Percentiles rank a stretch among this genome's conserved stretches.
Evolutionary conservation across 30 jellyfish, hydroid and myxozoan genomes (phyloP).

Genomic region (Aurelia sp.): DNA sequence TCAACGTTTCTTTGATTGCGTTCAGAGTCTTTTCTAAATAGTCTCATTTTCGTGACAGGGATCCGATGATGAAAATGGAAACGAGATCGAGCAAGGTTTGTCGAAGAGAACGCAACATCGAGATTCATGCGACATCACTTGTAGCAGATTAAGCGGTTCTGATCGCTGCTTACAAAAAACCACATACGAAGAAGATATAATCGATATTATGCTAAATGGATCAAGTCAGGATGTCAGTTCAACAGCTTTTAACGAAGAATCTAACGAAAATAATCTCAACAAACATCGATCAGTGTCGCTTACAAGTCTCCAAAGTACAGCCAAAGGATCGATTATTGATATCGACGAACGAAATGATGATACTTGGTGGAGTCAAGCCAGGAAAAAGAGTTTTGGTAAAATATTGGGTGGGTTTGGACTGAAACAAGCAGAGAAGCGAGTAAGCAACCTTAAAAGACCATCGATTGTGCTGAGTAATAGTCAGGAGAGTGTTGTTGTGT

Average conservation of each 20-base stretch:
- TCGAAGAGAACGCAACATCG: constrained; percentile 13
- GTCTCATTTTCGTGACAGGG: background rate
- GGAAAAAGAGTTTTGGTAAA: constrained; percentile 57
- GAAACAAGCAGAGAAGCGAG: constrained; percentile 2
- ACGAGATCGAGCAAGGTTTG: background rate
- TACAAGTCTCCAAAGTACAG: constrained; percentile 68
- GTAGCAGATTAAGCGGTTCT: constrained; percentile 48
- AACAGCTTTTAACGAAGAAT: constrained; percentile 40
- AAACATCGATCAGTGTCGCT: constrained; percentile 66
- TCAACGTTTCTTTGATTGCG: background rate
- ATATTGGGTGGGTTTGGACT: constrained; percentile 24
- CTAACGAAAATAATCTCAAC: constrained; percentile 43
- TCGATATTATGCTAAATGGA: constrained; percentile 53
- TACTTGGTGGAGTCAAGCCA: constrained; percentile 51
- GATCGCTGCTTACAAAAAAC: constrained; percentile 36
- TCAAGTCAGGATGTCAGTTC: constrained; percentile 53
- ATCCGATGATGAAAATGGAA: constrained; percentile 30
- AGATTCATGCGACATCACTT: constrained; percentile 36
- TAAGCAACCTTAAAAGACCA: constrained; percentile 42
- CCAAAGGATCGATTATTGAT: constrained; percentile 50
- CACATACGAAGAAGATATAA: constrained; percentile 41
- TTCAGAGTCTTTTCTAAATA: background rate
- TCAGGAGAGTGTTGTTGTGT: constrained; percentile 66
- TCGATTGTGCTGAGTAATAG: constrained; percentile 78
- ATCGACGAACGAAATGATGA: constrained; percentile 23